Conservation (phyloP, 2,888 invertebrate genomes). For the Nasonovia ribisnigri region DNA sequence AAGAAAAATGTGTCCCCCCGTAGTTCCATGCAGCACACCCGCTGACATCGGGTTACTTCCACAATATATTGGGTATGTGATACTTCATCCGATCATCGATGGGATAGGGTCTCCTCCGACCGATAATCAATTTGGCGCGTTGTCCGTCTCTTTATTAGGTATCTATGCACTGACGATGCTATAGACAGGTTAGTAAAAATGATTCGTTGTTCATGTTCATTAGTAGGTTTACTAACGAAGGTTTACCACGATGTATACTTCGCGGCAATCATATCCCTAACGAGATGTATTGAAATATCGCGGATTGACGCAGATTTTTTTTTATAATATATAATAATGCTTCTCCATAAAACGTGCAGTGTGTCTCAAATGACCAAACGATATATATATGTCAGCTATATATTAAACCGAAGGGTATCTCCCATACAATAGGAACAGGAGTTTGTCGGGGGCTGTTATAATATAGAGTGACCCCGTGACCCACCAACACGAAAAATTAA, state of each 20-base stretch:
- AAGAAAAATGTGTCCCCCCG: background rate
- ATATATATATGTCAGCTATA: background rate
- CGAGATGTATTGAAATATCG: background rate
- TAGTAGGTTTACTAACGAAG: no score
- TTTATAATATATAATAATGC: background rate
- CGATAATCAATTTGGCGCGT: background rate
- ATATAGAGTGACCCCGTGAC: background rate
- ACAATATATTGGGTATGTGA: background rate
- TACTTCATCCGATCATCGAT: background rate
- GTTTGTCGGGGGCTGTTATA: background rate
- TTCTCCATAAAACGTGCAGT: background rate
- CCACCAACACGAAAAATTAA: background rate
- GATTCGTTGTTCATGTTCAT: background rate
- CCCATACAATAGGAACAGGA: background rate
- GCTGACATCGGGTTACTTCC: background rate
- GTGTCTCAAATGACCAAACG: background rate
- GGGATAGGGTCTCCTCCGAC: background rate
- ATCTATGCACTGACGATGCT: no score
- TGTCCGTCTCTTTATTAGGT: no score
- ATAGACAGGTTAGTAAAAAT: background rate
- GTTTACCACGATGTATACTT: rapidly evolving
- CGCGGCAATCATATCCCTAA: background rate
- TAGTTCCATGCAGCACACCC: background rate
- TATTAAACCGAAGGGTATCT: background rate
- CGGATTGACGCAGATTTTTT: background rate